A percentile compares a stretch with the other conserved stretches of the same genome.
Evolutionary conservation across 2,113 vertebrate species (phyloP).

Genomic region (Malaclemys terrapin): DNA sequence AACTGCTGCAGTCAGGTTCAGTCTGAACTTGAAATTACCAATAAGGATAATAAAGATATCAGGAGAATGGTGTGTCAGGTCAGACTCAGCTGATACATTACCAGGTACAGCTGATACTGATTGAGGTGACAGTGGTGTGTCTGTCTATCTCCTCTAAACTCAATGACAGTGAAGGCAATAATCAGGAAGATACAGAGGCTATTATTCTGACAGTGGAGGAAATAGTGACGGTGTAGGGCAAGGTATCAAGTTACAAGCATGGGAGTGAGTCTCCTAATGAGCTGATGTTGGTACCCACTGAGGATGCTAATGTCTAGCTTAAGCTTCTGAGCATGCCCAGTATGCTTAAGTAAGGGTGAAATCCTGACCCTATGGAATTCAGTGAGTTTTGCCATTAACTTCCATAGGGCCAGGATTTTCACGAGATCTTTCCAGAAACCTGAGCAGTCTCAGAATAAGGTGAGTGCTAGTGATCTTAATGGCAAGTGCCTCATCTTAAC

Average conservation of each 20-base stretch:
- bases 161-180: background rate
- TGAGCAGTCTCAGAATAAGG: background rate
- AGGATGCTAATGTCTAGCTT: background rate
- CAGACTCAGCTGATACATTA: background rate
- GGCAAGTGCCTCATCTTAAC: background rate
- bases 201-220: background rate
- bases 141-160: background rate
- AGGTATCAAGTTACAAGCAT: background rate
- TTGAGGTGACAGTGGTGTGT: background rate
- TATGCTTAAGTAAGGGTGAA: background rate
- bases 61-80: background rate
- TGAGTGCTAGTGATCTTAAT: background rate
- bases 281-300: background rate
- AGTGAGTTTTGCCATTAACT: background rate
- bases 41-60: background rate
- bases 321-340: background rate
- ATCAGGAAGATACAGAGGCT: background rate
- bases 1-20: background rate
- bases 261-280: background rate
- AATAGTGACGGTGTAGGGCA: background rate
- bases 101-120: background rate
- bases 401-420: background rate
- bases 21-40: background rate
- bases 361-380: background rate
- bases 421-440: background rate